Evolutionary conservation across 2,113 vertebrate genomes (phyloP).

Genomic region (Siniperca knerii): DNA sequence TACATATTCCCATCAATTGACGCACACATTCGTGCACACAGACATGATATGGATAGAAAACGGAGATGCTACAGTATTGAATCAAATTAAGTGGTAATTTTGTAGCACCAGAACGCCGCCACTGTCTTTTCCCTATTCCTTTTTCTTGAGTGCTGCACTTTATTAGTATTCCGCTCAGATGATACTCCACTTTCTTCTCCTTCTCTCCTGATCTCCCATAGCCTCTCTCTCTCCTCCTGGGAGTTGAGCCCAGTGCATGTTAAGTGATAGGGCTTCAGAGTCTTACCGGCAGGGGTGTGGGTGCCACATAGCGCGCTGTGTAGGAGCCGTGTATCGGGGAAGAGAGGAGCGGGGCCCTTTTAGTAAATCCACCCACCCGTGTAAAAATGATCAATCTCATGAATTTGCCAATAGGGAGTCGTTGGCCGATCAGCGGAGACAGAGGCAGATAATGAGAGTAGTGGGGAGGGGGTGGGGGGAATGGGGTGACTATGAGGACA

Average conservation of each 20-base stretch:
- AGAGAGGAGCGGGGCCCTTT: slow-evolving; percentile 34
- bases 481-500: slow-evolving; percentile 3
- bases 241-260: slow-evolving; percentile 78
- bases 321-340: slow-evolving; percentile 30
- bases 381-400: slow-evolving; percentile 78
- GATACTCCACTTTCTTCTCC: slow-evolving; percentile 65
- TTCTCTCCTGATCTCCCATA: slow-evolving; percentile 45
- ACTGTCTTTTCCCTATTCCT: slow-evolving; percentile 50
- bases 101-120: slow-evolving; percentile 51
- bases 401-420: slow-evolving; percentile 75
- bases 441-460: slow-evolving; percentile 68
- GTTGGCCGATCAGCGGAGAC: slow-evolving; percentile 65
- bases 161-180: slow-evolving; percentile 80
- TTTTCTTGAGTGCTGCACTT: slow-evolving; percentile 61
- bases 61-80: slow-evolving; percentile 69
- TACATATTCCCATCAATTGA: slow-evolving; percentile 31
- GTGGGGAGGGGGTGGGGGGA: background rate
- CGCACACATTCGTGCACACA: background rate
- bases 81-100: slow-evolving; percentile 82
- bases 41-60: slow-evolving; percentile 47
- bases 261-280: slow-evolving; percentile 75
- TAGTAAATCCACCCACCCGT: slow-evolving; percentile 70
- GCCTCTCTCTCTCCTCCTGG: slow-evolving; percentile 58
- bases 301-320: slow-evolving; percentile 55
- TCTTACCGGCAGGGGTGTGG: slow-evolving; percentile 58